These are phyloP conservation scores for Tenthredo distinguenda DNA, from an alignment of 2,888 invertebrate genomes.

Conservation along the genomic window DNA sequence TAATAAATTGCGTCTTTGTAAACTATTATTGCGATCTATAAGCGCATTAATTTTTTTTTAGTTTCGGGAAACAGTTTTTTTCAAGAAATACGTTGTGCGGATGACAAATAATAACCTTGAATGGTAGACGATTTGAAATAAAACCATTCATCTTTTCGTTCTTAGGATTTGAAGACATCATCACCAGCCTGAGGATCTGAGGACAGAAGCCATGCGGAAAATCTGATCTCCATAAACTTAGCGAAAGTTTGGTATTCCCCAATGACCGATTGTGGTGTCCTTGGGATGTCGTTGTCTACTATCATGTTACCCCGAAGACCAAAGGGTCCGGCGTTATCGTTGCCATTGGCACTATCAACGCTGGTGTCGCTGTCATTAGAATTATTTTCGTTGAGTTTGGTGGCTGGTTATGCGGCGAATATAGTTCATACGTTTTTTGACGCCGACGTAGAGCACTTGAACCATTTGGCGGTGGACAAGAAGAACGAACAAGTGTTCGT, in stretches of 20 bases:
- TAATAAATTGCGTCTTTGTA: too few species aligned
- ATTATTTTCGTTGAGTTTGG: neutral
- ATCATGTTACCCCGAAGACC: neutral
- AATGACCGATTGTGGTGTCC: neutral
- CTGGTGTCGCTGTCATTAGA: neutral
- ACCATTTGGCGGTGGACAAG: slow-evolving; percentile 94
- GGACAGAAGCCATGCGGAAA: neutral
- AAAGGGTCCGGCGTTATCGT: neutral
- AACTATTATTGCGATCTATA: too few species aligned
- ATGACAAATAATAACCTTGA: neutral
- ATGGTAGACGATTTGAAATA: neutral
- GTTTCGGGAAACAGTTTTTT: too few species aligned
- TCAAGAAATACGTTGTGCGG: too few species aligned
- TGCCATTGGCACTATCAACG: neutral
- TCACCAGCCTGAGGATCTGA: neutral
- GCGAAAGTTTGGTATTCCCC: neutral
- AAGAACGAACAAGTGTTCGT: slow-evolving; percentile 94
- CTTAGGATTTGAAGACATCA: neutral
- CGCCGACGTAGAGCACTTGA: slow-evolving; percentile 85
- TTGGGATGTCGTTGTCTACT: neutral
- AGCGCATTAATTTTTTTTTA: too few species aligned
- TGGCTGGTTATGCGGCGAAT: slow-evolving; percentile 76
- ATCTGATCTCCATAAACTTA: neutral
- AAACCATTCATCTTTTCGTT: neutral
- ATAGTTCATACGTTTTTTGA: slow-evolving; percentile 86